Base-by-base conservation (phyloP, 2,888 invertebrate genomes). In the Mythimna impura region DNA sequence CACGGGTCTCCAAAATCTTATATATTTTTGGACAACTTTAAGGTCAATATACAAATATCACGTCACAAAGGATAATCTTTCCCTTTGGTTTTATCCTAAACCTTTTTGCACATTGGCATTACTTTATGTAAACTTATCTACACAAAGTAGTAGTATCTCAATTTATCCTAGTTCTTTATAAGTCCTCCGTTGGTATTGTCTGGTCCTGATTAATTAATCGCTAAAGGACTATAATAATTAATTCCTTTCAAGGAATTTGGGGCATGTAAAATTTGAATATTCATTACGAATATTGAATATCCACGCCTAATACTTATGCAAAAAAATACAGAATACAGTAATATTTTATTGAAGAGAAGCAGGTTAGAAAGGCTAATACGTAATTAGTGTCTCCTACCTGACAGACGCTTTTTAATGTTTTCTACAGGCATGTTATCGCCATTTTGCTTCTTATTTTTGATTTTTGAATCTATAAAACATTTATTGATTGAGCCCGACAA, bases 161-260 rank as follows among this genome's bases (percentile, higher is more conserved):
- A 43, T 43, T 43, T 43, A 43, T 43, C 10, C 30, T 14, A 10
- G 8, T 52, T 36, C 22, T 54, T 25, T 34, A 43, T 30, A 57
- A 14, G 10, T 43, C 65, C 57, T n/a, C 9, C n/a, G 34, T 63
- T 34, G 40, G 12, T 43, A 43, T 12, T 43, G 30, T n/a, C 43
- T 61, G 9, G 22, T 55, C 30, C 50, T 65, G 20, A 61, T 64
- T 70, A 47, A 66, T 75, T 55, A 63, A 76, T 65, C 20, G n/a
- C 47, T 25, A 54, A 67, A 54, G 52, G 57, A 67, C 50, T n/a
- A 63, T 40, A 34, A 30, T n/a, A 50, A 71, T 57, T 76, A 22
- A 67, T 60, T 66, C 43, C 22, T 66, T 50, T 75, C 58, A 62
- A 81, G 47, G 22, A 65, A 40, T 81, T 69, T 25, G 50, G 54